Conservation (phyloP, 1,140 invertebrate genomes). For the Triops cancriformis region DNA sequence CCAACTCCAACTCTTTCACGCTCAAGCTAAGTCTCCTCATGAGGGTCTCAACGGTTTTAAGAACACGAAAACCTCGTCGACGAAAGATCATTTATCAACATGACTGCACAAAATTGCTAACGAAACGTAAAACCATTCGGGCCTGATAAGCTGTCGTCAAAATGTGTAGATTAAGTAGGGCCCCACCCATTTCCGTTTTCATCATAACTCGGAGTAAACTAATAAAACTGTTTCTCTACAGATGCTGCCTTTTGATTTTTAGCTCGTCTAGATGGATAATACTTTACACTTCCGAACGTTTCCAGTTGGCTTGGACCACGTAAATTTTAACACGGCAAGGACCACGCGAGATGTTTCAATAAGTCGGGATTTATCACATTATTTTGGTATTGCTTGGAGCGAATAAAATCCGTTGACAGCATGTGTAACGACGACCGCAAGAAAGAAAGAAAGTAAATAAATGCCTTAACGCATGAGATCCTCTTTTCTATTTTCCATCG, state of each 20-base stretch:
- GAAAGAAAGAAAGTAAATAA: too few species aligned
- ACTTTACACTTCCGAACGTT: too few species aligned
- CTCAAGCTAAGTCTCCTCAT: conserved; percentile 16
- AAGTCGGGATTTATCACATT: too few species aligned
- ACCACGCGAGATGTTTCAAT: too few species aligned
- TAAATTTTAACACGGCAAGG: too few species aligned
- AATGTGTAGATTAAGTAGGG: background rate
- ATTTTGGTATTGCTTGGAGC: too few species aligned
- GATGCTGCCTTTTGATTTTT: background rate
- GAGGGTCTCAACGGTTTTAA: background rate
- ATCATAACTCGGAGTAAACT: background rate
- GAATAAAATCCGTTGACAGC: too few species aligned
- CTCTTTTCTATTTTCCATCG: background rate
- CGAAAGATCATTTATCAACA: conserved; percentile 22
- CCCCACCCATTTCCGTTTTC: background rate
- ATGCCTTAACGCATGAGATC: too few species aligned
- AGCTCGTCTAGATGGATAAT: background rate
- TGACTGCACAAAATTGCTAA: background rate
- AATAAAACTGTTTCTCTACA: conserved; percentile 3
- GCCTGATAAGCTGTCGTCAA: background rate
- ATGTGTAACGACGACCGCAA: too few species aligned
- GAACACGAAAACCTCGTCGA: conserved; percentile 6
- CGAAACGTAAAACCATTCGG: background rate
- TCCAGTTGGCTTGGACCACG: too few species aligned
- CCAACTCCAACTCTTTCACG: conserved; percentile 9